Evolutionary conservation across 2,888 invertebrate genomes (phyloP), one percentile per base, ranked within the genome.

Genomic region (Napeogenes sylphis): DNA sequence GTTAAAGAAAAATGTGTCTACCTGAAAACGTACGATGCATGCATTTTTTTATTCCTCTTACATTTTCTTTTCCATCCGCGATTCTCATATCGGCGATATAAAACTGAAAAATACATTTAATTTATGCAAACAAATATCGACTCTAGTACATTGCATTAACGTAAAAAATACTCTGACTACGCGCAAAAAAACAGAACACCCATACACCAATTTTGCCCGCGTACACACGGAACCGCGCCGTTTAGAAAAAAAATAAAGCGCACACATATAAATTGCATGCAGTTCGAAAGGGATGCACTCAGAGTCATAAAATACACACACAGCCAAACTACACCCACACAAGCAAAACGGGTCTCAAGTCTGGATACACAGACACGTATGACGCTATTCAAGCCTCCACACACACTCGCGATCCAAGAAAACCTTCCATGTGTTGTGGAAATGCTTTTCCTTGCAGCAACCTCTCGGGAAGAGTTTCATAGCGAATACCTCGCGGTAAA

Each of bases 401-500:
- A 86, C 88, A 90, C 87, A 76, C 64, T 71, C 67, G 63, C 58
- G 66, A 65, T 77, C 74, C 78, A 90, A 90, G 90, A 90, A 90
- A 90, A 83, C 80, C 78, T 79, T 90, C 78, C 73, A 85, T 90
- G 90, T 90, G 89, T 90, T 85, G 85, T 76, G 81, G 84, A 87
- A 90, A 90, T 90, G 90, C 90, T 90, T 90, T 90, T 90, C 90
- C 90, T 90, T 90, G 90, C 90, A 86, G 82, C 89, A 87, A 90
- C 85, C 89, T 89, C 87, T 87, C 88, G 89, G 89, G 86, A 89
- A 90, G 90, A 90, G 90, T 90, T 90, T 83, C 88, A 90, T 84
- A 90, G 90, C 88, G 90, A 87, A 89, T 88, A 90, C 90, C 90
- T 90, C 90, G 90, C 90, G 90, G 90, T 90, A 90, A 90, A 90